Conservation (phyloP, 2,797 vertebrate species). For the Peromyscus eremicus region DNA sequence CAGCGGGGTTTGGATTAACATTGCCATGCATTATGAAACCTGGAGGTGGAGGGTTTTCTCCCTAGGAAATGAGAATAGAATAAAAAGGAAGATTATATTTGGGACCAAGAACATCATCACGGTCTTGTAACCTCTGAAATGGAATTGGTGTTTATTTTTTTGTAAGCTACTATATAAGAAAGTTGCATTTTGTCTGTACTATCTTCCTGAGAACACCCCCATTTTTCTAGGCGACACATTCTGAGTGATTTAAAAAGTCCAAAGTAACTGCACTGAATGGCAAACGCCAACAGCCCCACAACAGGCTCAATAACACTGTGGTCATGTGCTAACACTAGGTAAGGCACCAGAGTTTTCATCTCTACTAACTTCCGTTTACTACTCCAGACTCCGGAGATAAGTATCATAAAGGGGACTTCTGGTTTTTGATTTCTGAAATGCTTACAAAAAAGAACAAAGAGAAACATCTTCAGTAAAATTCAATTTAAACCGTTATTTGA, state of each 20-base stretch:
- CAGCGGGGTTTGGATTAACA: conserved; percentile 76
- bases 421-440: conserved; percentile 49
- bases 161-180: not conserved
- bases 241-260: conserved; percentile 59
- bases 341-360: conserved; percentile 22
- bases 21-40: conserved; percentile 90
- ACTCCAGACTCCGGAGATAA: conserved; percentile 51
- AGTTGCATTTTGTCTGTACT: conserved; percentile 46
- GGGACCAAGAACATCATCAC: not conserved
- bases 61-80: conserved; percentile 86
- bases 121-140: not conserved
- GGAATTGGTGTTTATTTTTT: conserved; percentile 59
- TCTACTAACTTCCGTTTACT: conserved; percentile 62
- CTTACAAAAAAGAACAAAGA: not conserved
- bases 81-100: conserved; percentile 79
- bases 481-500: conserved; percentile 39
- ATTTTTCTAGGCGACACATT: conserved; percentile 38
- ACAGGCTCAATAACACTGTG: not conserved
- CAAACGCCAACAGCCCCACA: conserved; percentile 47
- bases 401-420: conserved; percentile 39
- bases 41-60: conserved; percentile 90
- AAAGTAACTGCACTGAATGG: conserved; percentile 52
- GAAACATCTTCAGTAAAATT: conserved; percentile 63
- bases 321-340: not conserved
- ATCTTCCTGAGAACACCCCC: conserved; percentile 34